Evolutionary conservation across 64 coral and sea anemone species (phyloP).

Genomic region (Dendrophyllia cribrosa): DNA sequence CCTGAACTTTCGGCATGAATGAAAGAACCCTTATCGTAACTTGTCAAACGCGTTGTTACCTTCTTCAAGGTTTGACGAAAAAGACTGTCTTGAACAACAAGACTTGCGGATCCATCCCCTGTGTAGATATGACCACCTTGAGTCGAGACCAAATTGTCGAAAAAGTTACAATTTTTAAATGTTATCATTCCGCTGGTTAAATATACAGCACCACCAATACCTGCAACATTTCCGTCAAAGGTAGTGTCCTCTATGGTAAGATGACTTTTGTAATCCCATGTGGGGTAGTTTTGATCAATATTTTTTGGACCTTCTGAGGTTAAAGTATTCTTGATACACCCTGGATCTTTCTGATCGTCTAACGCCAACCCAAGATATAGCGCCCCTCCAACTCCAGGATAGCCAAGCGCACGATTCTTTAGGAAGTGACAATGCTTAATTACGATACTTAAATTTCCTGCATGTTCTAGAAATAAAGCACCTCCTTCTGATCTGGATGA

Average conservation of each 20-base stretch:
- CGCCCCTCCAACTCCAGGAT: not conserved
- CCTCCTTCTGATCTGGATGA: not conserved
- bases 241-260: not conserved
- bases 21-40: not conserved
- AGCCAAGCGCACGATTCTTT: not conserved
- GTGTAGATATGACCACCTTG: conserved; percentile 51
- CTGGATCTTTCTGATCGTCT: not conserved
- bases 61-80: not conserved
- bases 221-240: not conserved
- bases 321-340: not conserved
- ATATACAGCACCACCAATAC: not conserved
- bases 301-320: not conserved
- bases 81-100: conserved; percentile 31
- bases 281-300: not conserved
- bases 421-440: not conserved
- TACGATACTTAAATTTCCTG: not conserved
- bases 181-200: not conserved
- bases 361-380: not conserved
- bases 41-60: not conserved
- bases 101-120: conserved; percentile 7
- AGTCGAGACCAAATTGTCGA: conserved; percentile 71
- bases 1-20: conserved; percentile 53
- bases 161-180: conserved; percentile 37
- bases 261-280: not conserved
- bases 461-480: not conserved